Evolutionary conservation across 2,113 vertebrate species (phyloP), one percentile per base, ranked within the genome.

Genomic region (Cyprinodon variegatus): DNA sequence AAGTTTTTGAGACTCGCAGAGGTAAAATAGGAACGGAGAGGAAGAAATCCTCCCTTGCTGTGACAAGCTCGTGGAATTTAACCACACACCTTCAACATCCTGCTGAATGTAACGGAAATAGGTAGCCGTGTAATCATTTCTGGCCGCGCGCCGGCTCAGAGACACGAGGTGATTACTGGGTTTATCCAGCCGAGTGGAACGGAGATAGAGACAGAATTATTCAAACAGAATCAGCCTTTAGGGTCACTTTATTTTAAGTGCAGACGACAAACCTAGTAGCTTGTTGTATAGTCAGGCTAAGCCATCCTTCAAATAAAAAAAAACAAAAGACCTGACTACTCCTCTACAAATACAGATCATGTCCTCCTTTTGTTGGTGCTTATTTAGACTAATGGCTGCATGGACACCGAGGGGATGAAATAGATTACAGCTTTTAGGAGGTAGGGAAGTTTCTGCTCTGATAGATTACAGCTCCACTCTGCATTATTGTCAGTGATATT

Each of bases 371-470:
- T 74, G 81, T 83, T 81, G 11, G 65, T n/a, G 64, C 86, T 89
- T 82, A 91, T 90, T 83, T 88, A 92, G 89, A 90, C 90, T 88
- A 90, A 93, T 88, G 79, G 81, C 69, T 62, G 45, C 53, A 37
- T 79, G 74, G 83, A 80, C 85, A 83, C 79, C 22, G 66, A 71
- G 79, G 80, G 37, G 74, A 68, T 61, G 77, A 86, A 84, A 89
- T 73, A 83, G 81, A 92, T 89, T 85, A 87, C 63, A 68, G 78
- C 81, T 77, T 80, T 81, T 85, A 85, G 85, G 80, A 84, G 74
- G 70, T 38, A 22, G 63, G 70, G 59, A 89, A 82, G 74, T 77
- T 20, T 81, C 61, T 82, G 72, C 71, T 59, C 53, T 89, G 87
- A 90, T 87, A 69, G 70, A 92, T 90, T 83, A 70, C 72, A 46